Evolutionary conservation across 2,888 invertebrate genomes (phyloP).

Genomic region (Morpho deidamia): DNA sequence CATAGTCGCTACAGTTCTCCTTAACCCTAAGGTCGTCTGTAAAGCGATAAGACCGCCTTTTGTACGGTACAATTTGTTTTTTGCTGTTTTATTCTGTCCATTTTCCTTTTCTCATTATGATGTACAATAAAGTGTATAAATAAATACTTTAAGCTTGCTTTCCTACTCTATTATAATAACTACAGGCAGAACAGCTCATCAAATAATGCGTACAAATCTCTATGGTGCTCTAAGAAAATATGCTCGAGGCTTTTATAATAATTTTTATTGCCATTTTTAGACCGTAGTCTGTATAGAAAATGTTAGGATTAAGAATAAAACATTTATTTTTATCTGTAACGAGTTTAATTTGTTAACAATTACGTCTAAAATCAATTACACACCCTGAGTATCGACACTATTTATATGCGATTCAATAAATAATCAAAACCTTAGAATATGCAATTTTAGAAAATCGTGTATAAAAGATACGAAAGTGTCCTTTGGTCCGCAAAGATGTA

Average conservation of each 20-base stretch:
- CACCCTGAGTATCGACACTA: constrained; percentile 9
- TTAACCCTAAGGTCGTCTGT: too few relatives aligned
- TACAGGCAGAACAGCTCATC: too few relatives aligned
- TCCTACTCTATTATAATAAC: too few relatives aligned
- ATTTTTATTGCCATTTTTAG: not conserved
- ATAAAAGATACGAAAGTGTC: constrained; percentile 9
- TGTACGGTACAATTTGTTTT: too few relatives aligned
- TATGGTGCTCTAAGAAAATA: not conserved
- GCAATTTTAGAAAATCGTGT: constrained; percentile 32
- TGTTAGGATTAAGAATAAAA: constrained; percentile 9
- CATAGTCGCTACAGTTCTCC: too few relatives aligned
- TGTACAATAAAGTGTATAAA: too few relatives aligned
- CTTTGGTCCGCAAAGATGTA: constrained; percentile 31
- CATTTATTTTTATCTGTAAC: constrained; percentile 24
- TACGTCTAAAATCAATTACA: constrained; percentile 51
- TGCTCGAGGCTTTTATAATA: not conserved
- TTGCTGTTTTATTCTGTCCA: too few relatives aligned
- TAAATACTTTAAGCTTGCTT: too few relatives aligned
- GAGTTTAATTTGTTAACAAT: constrained; percentile 57
- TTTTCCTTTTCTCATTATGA: too few relatives aligned
- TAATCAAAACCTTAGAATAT: constrained; percentile 13
- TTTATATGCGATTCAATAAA: constrained; percentile 11
- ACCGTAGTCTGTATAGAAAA: not conserved
- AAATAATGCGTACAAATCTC: too few relatives aligned
- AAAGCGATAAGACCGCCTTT: too few relatives aligned